Conservation (phyloP, 2,797 vertebrate genomes). For the Aselliscus stoliczkanus region DNA sequence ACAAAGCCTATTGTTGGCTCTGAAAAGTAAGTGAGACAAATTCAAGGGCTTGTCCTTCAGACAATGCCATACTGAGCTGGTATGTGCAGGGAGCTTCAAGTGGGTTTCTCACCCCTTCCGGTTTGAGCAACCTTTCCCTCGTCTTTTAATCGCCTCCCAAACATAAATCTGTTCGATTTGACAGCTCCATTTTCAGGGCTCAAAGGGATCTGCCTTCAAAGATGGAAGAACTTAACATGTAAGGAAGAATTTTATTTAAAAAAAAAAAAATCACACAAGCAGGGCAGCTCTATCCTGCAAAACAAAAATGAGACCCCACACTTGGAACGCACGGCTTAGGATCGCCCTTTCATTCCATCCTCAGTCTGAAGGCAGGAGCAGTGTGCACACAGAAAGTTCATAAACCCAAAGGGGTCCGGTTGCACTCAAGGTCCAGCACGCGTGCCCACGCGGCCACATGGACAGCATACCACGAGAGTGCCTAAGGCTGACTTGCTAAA, state of each 20-base stretch:
- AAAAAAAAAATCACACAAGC: background rate
- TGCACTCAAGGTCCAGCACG: background rate
- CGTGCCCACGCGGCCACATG: background rate
- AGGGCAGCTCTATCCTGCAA: background rate
- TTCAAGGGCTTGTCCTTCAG: background rate
- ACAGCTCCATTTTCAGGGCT: background rate
- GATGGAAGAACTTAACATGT: background rate
- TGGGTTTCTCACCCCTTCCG: background rate
- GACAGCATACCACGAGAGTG: background rate
- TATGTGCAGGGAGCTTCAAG: background rate
- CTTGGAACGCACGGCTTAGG: background rate
- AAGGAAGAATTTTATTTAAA: background rate
- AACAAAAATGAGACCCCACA: background rate
- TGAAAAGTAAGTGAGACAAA: background rate
- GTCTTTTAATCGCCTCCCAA: background rate
- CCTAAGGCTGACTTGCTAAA: background rate
- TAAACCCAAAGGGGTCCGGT: background rate
- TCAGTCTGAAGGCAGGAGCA: background rate
- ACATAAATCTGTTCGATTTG: background rate
- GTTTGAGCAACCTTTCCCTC: background rate
- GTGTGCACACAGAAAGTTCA: background rate
- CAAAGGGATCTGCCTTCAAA: background rate
- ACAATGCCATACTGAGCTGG: background rate
- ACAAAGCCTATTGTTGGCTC: background rate
- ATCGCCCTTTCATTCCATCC: background rate